Base-by-base conservation (phyloP, 2,888 invertebrate species). In the Ectemnius lituratus region DNA sequence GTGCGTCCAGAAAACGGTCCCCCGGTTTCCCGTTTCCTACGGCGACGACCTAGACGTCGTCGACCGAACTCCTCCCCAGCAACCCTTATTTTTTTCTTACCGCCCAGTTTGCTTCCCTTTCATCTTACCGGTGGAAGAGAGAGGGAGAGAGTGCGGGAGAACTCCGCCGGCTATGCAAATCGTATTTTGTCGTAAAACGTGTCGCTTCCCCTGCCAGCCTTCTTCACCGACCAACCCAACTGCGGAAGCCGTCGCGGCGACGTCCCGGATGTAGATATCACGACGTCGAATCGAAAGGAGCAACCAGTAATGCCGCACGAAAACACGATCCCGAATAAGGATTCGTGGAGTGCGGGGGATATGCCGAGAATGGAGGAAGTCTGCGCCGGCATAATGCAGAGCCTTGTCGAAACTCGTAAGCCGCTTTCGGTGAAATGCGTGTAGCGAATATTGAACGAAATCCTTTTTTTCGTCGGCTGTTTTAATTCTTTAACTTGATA, bases 131-230 rank as follows among this genome's bases (percentile, higher is more conserved):
- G 62, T 62, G 47, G 76, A 67, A 37, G 37, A 6, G 37, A 8
- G 37, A 37, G 37, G 8, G 37, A 37, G 37, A 37, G 37, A 11
- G 37, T 37, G 37, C 8, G 8, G 37, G 8, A 6, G 37, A 37
- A 37, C 37, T 37, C 37, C 37, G 37, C 8, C 37, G 8, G 37
- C 8, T 37, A 84, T 78, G 85, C 82, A 84, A 82, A 86, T 86
- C 79, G 81, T 71, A 77, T 83, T 84, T 84, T 81, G 77, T 79
- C 83, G 76, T 82, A 75, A 85, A 84, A 78, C 79, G 80, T 77
- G 79, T 77, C 74, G 73, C 62, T 64, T 49, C 68, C 62, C 64
- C 67, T 11, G 37, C 8, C 37, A 37, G 8, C 37, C 37, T 1
- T 11, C 37, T 8, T 37, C 37, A 1, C 1, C 37, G 8, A 37